Evolutionary conservation across 2,113 vertebrate genomes (phyloP), one percentile per base, ranked within the genome.

Genomic region (Australoheros scitulus): DNA sequence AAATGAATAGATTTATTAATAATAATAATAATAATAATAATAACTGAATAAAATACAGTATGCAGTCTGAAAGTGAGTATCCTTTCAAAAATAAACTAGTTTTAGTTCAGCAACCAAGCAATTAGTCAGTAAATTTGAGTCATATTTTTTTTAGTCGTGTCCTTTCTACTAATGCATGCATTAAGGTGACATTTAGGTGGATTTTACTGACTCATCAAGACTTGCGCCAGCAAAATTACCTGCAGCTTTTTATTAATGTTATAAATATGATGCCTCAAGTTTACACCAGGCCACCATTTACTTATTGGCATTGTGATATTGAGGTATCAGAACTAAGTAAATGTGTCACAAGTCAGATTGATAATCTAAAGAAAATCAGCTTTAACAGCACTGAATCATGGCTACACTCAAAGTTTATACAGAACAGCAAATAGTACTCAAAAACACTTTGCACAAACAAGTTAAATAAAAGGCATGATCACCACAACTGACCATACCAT

Each of bases 41-140:
- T 15, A 65, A 65, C 7, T 65, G 0, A 65, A 24, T 10, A 1
- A 24, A 43, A 65, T 0, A 0, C 11, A 2, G 4, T 7, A 3
- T 65, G 7, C 13, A 41, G 13, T 43, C 36, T 65, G 63, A 65
- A 65, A 17, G 15, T 43, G 8, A 6, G 36, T 17, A 43, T 65
- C 36, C 63, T 43, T 43, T 65, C 2, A 24, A 43, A 43, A 65
- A 65, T 2, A 56, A 63, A 38, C 0, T 65, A 10, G n/a, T 24
- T 65, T 43, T 65, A 8, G 15, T 7, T 65, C 41, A 65, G 13
- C 63, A 24, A 3, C 10, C 41, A 65, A 43, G 7, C 13, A 65
- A 5, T 43, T 24, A 65, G 26, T 26, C 26, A 26, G 13, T 17
- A 65, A 24, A 3, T 24, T 1, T 24, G 41, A 41, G 63, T 65